phyloP scores from a whole-genome alignment of 1,140 invertebrate genomes.

The Amyelois transitella region DNA sequence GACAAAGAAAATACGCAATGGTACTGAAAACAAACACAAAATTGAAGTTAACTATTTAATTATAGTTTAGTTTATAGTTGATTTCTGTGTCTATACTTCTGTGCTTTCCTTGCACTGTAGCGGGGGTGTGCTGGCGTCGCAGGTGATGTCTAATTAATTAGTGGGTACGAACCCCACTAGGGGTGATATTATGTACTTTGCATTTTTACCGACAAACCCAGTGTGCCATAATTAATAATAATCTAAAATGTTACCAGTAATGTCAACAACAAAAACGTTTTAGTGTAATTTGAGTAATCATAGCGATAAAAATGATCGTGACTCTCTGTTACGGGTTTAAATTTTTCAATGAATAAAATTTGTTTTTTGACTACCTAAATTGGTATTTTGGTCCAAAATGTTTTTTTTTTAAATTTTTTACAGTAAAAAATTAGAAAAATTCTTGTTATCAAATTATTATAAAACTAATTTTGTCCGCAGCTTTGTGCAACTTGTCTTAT shows the following conservation, averaged over 20 bases:
- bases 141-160: constrained; percentile 66
- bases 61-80: neutral
- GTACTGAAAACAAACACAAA: too few species aligned
- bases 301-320: neutral
- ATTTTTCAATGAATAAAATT: neutral
- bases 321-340: neutral
- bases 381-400: too few species aligned
- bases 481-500: too few species aligned
- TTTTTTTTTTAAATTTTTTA: too few species aligned
- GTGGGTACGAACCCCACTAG: constrained; percentile 29
- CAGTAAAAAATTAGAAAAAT: too few species aligned
- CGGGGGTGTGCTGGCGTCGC: constrained; percentile 27
- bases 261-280: constrained; percentile 15
- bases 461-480: too few species aligned
- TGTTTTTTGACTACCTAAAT: neutral
- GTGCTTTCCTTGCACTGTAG: neutral
- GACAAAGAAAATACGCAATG: too few species aligned
- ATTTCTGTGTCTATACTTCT: neutral
- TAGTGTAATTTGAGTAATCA: neutral
- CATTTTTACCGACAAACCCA: constrained; percentile 43
- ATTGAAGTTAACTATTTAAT: neutral
- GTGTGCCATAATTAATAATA: constrained; percentile 45
- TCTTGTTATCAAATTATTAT: too few species aligned
- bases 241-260: constrained; percentile 25
- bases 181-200: constrained; percentile 60